These are phyloP conservation scores for Rana temporaria DNA, from an alignment of 2,113 vertebrate species.

Conservation along the genomic window DNA sequence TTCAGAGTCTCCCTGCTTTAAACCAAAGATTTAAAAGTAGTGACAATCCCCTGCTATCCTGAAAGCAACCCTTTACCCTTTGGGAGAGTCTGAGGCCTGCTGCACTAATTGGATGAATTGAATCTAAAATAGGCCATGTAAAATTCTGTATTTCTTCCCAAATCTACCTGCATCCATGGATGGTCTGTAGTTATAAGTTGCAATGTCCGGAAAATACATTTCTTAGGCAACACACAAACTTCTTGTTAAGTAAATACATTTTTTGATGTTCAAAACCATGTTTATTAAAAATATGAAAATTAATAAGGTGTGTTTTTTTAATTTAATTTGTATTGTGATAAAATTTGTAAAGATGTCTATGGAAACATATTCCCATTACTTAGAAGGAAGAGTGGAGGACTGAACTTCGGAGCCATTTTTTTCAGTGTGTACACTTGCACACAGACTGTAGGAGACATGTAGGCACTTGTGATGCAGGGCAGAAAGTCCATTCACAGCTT, in stretches of 20 bases:
- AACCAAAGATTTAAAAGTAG: slow-evolving; percentile 71
- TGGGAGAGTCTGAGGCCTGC: slow-evolving; percentile 59
- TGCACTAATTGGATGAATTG: slow-evolving; percentile 60
- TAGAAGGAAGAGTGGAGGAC: too few species aligned
- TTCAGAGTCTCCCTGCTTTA: slow-evolving; percentile 62
- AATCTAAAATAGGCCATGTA: neutral
- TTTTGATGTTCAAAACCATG: neutral
- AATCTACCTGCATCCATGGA: neutral
- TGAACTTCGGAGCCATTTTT: too few species aligned
- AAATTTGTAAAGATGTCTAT: neutral
- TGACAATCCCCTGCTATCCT: slow-evolving; percentile 67
- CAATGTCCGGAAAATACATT: neutral
- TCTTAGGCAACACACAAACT: neutral
- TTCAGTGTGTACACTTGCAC: too few species aligned
- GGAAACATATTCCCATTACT: neutral
- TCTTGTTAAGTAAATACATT: too few species aligned
- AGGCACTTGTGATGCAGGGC: too few species aligned
- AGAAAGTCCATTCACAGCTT: too few species aligned
- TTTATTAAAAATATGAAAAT: neutral
- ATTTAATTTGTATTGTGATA: neutral
- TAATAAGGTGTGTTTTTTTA: neutral
- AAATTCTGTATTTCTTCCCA: neutral
- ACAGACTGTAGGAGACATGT: too few species aligned
- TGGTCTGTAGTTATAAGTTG: neutral
- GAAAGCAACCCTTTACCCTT: slow-evolving; percentile 64